A percentile compares a stretch with the other conserved stretches of the same genome.
phyloP scores from a whole-genome alignment of 2,797 vertebrate species.

The Rhinatrema bivittatum region DNA sequence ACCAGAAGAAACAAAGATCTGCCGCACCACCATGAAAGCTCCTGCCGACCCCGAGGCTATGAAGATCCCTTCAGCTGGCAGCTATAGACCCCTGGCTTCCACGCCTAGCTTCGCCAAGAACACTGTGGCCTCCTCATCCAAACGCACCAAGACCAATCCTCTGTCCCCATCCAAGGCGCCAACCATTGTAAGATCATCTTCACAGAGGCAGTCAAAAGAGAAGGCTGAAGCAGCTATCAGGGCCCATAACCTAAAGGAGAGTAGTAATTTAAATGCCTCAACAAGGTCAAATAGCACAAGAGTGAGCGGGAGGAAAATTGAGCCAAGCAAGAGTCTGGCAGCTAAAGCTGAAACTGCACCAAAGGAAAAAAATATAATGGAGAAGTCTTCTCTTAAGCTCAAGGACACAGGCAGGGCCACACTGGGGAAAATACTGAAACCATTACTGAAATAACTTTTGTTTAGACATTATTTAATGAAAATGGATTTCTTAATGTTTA shows the following conservation, averaged over 20 bases:
- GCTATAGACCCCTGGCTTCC: constrained; percentile 37
- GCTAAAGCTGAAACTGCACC: constrained; percentile 20
- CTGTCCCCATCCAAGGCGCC: constrained; percentile 54
- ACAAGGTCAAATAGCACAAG: constrained; percentile 71
- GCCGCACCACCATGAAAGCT: constrained; percentile 43
- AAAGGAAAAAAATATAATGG: constrained; percentile 60
- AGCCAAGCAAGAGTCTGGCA: constrained; percentile 49
- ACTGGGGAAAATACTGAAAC: constrained; percentile 62
- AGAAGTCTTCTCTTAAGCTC: constrained; percentile 57
- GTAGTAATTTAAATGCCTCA: constrained; percentile 48
- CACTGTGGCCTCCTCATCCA: constrained; percentile 82
- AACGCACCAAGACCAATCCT: constrained; percentile 68
- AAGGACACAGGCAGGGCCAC: constrained; percentile 51
- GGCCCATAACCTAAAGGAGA: constrained; percentile 42
- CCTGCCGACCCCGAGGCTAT: constrained; percentile 12
- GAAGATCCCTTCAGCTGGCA: constrained; percentile 30
- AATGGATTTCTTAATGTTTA: no score
- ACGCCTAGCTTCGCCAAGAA: constrained; percentile 84
- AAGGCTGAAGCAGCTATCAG: constrained; percentile 28
- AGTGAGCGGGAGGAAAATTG: constrained; percentile 45
- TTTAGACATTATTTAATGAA: no score
- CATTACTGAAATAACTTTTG: constrained; percentile 68
- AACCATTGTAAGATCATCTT: constrained; percentile 53
- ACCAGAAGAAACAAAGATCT: constrained; percentile 77
- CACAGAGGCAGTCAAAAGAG: constrained; percentile 54